Evolutionary conservation across 2,888 invertebrate species (phyloP).

Genomic region (Brachyopa scutellaris): DNA sequence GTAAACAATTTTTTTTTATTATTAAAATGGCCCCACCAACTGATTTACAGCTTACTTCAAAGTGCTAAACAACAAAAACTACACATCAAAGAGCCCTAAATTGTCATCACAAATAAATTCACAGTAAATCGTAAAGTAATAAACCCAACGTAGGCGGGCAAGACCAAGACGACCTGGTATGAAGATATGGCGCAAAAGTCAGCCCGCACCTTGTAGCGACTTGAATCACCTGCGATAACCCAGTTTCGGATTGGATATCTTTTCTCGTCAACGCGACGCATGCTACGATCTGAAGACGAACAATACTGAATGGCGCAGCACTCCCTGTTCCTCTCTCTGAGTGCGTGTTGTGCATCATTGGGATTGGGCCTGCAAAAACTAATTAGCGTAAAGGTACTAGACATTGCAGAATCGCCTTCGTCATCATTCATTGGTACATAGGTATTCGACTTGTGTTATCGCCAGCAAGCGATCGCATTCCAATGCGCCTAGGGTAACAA

Average conservation of each 20-base stretch:
- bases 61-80: constrained; percentile 7
- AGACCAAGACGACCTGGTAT: not conserved
- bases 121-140: constrained; percentile 47
- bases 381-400: constrained; percentile 64
- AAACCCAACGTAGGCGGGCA: not conserved
- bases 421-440: constrained; percentile 19
- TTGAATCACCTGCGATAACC: constrained; percentile 50
- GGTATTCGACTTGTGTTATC: too few relatives aligned
- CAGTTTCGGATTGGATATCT: constrained; percentile 29
- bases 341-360: not conserved
- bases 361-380: constrained; percentile 12
- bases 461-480: constrained; percentile 53
- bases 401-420: constrained; percentile 43
- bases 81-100: constrained; percentile 39
- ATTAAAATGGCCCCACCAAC: constrained; percentile 14
- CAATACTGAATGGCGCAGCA: constrained; percentile 26
- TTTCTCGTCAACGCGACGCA: not conserved
- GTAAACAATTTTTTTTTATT: constrained; percentile 28
- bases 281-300: not conserved
- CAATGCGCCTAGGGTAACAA: constrained; percentile 51
- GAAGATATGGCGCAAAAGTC: constrained; percentile 9
- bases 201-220: constrained; percentile 33
- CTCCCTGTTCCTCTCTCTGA: not conserved
- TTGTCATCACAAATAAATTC: constrained; percentile 35
- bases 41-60: constrained; percentile 32